Percentiles rank a stretch among this genome's conserved stretches.
These are phyloP conservation scores for Eubasilissa splendida DNA, from an alignment of 2,888 invertebrate genomes.

Conservation along the genomic window DNA sequence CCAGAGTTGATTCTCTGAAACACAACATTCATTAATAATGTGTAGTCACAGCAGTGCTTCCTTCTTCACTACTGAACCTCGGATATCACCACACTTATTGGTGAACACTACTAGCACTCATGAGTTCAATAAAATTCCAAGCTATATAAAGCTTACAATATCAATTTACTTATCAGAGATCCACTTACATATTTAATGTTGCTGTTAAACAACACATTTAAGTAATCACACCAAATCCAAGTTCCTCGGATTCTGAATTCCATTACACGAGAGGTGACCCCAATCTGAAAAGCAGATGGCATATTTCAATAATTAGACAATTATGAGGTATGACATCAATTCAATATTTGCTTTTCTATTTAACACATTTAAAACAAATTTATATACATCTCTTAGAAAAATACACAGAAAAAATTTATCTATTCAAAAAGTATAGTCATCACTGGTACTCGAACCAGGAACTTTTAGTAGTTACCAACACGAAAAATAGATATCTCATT, in stretches of 20 bases:
- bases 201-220: constrained; percentile 54
- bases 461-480: too few species aligned
- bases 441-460: too few species aligned
- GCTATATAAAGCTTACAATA: constrained; percentile 45
- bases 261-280: constrained; percentile 14
- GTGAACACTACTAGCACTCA: constrained; percentile 40
- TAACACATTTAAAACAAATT: too few species aligned
- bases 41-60: constrained; percentile 47
- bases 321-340: too few species aligned
- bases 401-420: too few species aligned
- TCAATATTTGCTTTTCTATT: too few species aligned
- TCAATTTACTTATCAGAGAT: constrained; percentile 53
- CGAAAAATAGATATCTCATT: too few species aligned
- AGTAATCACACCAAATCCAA: constrained; percentile 55
- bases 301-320: not conserved
- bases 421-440: too few species aligned
- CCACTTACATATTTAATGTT: constrained; percentile 50
- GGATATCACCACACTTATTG: constrained; percentile 19
- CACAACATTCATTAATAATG: constrained; percentile 37
- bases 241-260: constrained; percentile 32
- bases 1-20: constrained; percentile 3
- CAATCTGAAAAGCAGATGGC: constrained; percentile 34
- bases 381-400: too few species aligned
- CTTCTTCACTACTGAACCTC: constrained; percentile 40
- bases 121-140: constrained; percentile 31